Evolutionary conservation across 2,888 invertebrate genomes (phyloP), one percentile per base, ranked within the genome.

Genomic region (Melangyna quadrimaculata): DNA sequence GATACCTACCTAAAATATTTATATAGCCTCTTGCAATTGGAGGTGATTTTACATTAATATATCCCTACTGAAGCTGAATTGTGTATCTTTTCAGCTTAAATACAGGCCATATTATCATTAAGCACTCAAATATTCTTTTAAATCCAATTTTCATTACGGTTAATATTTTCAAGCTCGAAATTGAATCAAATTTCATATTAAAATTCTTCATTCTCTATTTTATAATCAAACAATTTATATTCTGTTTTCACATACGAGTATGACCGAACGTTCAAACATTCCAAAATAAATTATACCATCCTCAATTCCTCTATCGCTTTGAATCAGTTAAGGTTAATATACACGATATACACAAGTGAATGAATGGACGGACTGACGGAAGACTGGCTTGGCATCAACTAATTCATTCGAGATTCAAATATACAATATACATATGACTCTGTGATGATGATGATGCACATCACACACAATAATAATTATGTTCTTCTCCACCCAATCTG

Each of bases 221-320:
- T 55, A 32, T 55, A 55, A 55, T 55, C 55, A n/a, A 17, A 55
- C 17, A 55, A 55, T 55, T 55, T 55, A 55, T 55, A 29, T 55
- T 29, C 55, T 14, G 4, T n/a, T n/a, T 14, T 22, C 3, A 53
- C n/a, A 2, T 19, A 45, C 19, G 45, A n/a, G n/a, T n/a, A n/a
- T n/a, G n/a, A 45, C 19, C 10, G 8, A 17, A 40, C 7, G 19
- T n/a, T 32, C 51, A 32, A 29, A 32, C 55, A 55, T 29, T 55
- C 29, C 29, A 32, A 55, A 55, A 32, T 19, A 55, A 55, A 29
- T 55, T 55, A 55, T 29, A 29, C 55, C 29, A 32, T 55, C 55
- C 55, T 32, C 24, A 51, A 55, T 55, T 32, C n/a, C 29, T 17
- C 29, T 51, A 51, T 51, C 48, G 14, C 48, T 48, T 48, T 14